Conservation (phyloP, 1,140 invertebrate species). For the Battus philenor region DNA sequence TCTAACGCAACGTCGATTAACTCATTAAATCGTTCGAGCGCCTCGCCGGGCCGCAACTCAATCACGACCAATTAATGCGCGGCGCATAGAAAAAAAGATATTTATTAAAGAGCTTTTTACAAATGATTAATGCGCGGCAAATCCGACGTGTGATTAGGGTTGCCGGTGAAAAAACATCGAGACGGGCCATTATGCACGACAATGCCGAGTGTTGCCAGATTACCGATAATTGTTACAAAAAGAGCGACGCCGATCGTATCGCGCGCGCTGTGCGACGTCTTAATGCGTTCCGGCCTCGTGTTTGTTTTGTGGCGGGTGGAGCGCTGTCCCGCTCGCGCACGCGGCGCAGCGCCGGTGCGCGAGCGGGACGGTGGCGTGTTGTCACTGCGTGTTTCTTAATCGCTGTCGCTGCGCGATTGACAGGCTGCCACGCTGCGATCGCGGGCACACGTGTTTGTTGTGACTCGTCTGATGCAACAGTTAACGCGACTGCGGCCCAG, state of each 20-base stretch:
- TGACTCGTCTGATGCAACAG: too few relatives aligned
- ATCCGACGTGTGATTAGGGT: conserved; percentile 73
- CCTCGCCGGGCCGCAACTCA: conserved; percentile 17
- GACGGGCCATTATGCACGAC: conserved; percentile 57
- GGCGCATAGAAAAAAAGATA: conserved; percentile 31
- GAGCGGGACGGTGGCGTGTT: too few relatives aligned
- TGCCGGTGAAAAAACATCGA: conserved; percentile 49
- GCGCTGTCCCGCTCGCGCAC: too few relatives aligned
- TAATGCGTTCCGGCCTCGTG: conserved; percentile 66
- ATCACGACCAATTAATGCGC: conserved; percentile 39
- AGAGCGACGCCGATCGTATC: conserved; percentile 57
- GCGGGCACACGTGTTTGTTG: too few relatives aligned
- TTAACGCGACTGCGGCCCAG: too few relatives aligned
- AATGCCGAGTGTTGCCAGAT: conserved; percentile 68
- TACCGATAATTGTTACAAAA: conserved; percentile 73
- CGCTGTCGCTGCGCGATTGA: too few relatives aligned
- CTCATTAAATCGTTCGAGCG: conserved; percentile 28
- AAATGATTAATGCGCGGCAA: conserved; percentile 61
- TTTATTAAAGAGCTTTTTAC: conserved; percentile 39
- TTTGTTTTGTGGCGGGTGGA: conserved; percentile 63
- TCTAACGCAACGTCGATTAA: conserved; percentile 27
- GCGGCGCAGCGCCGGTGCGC: too few relatives aligned
- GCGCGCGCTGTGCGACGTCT: conserved; percentile 66
- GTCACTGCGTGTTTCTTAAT: too few relatives aligned
- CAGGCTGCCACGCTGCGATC: too few relatives aligned